Base-by-base conservation (phyloP, 2,113 vertebrate genomes). In the Larimichthys polyactis region DNA sequence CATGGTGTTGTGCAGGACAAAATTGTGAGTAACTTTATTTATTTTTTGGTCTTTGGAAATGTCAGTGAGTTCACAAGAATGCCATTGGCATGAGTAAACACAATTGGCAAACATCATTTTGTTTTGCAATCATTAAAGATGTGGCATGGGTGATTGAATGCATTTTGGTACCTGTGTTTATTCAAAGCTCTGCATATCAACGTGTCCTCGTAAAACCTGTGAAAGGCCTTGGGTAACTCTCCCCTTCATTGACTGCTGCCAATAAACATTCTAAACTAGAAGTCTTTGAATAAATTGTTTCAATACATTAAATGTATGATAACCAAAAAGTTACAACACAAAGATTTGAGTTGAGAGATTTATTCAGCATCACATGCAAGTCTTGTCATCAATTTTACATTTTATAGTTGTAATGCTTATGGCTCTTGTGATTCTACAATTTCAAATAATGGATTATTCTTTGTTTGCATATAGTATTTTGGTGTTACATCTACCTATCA, bases 331-430 rank as follows among this genome's bases (percentile, higher is more conserved):
- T 9, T n/a, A 44, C 4, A 66, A 52, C 49, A 29, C 4, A 64
- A 71, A 22, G 4, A 3, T 29, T 75, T 52, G 6, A 72, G 2
- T 52, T 58, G 3, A 54, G 0, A 66, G 2, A 49, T 90, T 87
- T 91, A 91, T 90, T 90, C 17, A 75, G 24, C 4, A 59, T 60
- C 43, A 27, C 58, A 84, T 79, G 17, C 19, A 81, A n/a, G 46
- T 77, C n/a, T 75, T 75, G 44, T 5, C 11, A 3, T 49, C n/a
- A 43, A 54, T 46, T 73, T 65, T 62, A 54, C 59, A 40, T 17
- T 32, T 59, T 59, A 29, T 7, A 43, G 24, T 40, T 49, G 22
- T 40, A 43, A 67, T 44, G 24, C 27, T 57, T 17, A n/a, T 57
- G 51, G 43, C n/a, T 54, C 16, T 2, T 20, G 1, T 15, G 24